Evolutionary conservation across 2,113 vertebrate species (phyloP).

Genomic region (Eptesicus fuscus): DNA sequence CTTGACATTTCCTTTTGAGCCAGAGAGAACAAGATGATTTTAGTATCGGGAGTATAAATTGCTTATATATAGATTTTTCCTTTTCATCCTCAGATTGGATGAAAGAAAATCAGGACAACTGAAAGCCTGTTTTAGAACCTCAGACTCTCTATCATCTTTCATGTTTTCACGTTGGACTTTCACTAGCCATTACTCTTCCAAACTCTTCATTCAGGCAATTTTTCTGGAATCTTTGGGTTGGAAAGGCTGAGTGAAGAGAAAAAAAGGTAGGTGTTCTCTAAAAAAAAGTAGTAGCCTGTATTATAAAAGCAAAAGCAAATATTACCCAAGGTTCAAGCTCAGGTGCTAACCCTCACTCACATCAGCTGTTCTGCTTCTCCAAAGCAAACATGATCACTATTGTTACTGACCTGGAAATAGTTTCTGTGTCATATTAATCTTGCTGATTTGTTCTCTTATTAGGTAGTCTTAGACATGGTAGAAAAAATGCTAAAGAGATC

Average conservation of each 20-base stretch:
- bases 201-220: neutral
- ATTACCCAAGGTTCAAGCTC: neutral
- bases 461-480: neutral
- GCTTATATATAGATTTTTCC: neutral
- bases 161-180: neutral
- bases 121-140: neutral
- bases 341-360: neutral
- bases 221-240: neutral
- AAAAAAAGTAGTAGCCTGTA: neutral
- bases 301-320: neutral
- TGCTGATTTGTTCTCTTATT: neutral
- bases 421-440: neutral
- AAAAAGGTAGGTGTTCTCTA: neutral
- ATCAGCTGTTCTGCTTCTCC: neutral
- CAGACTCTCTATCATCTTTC: neutral
- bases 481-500: neutral
- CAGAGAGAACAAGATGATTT: neutral
- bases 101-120: neutral
- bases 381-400: neutral
- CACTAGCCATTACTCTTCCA: neutral
- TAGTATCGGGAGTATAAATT: neutral
- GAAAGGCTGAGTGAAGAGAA: neutral
- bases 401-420: neutral
- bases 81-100: neutral
- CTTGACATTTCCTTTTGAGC: neutral